These are phyloP conservation scores for Metacarcinus magister DNA, from an alignment of 2,888 invertebrate species.

Conservation along the genomic window DNA sequence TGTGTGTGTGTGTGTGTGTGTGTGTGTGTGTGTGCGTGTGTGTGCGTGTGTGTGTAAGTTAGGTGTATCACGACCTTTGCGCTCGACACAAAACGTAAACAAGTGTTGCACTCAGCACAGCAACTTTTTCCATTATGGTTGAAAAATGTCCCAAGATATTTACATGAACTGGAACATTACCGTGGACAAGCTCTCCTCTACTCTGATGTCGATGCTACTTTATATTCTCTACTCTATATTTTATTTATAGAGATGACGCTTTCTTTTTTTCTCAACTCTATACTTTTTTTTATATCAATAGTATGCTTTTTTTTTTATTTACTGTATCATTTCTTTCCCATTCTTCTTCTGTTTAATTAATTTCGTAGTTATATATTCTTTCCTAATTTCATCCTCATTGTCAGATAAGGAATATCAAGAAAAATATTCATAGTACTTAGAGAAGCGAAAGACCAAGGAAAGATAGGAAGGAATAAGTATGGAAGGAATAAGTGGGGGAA, in stretches of 20 bases:
- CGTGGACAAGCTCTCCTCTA: not conserved
- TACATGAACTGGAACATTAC: slow-evolving; percentile 49
- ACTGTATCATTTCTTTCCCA: not conserved
- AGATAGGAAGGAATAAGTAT: not conserved
- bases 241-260: not conserved
- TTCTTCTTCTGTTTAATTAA: not conserved
- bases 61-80: not conserved
- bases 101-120: slow-evolving; percentile 52
- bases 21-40: slow-evolving; percentile 29
- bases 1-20: slow-evolving; percentile 48
- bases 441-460: not conserved
- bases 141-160: slow-evolving; percentile 60
- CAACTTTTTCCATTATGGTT: slow-evolving; percentile 58
- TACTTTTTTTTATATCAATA: not conserved
- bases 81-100: slow-evolving; percentile 54
- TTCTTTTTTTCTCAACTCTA: not conserved
- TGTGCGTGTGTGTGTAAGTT: not conserved
- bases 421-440: too few species aligned
- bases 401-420: too few species aligned
- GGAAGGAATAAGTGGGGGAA: not conserved
- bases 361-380: not conserved
- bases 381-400: not conserved
- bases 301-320: not conserved
- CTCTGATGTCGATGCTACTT: not conserved
- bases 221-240: not conserved